These are phyloP conservation scores for Sarcophaga bullata DNA, from an alignment of 1,140 invertebrate genomes.

Conservation along the genomic window DNA sequence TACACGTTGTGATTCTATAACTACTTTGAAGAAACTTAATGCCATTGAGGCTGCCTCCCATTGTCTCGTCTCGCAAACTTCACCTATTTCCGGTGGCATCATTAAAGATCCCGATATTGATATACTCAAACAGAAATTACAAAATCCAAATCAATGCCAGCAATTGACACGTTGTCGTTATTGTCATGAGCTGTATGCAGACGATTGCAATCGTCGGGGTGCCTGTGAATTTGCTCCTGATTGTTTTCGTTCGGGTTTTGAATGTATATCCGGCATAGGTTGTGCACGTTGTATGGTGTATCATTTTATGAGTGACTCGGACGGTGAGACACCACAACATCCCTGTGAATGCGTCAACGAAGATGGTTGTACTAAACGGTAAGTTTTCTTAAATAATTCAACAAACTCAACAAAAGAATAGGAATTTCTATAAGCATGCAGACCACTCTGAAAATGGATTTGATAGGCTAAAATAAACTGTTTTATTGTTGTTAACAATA, in stretches of 20 bases:
- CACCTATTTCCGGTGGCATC: constrained; percentile 58
- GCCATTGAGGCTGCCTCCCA: constrained; percentile 58
- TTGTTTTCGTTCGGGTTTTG: constrained; percentile 81
- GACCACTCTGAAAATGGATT: too few relatives aligned
- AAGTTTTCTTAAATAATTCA: constrained; percentile 34
- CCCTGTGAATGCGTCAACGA: constrained; percentile 79
- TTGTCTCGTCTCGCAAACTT: constrained; percentile 57
- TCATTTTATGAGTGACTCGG: constrained; percentile 89
- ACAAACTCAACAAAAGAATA: not conserved
- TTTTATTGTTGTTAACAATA: too few relatives aligned
- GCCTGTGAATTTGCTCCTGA: constrained; percentile 91
- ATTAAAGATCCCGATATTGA: constrained; percentile 55
- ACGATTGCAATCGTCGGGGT: constrained; percentile 83
- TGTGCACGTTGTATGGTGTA: constrained; percentile 90
- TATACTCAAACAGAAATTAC: constrained; percentile 43
- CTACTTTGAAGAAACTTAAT: constrained; percentile 72
- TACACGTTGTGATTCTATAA: constrained; percentile 69
- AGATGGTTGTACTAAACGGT: constrained; percentile 71
- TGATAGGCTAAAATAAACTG: too few relatives aligned
- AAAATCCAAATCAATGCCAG: not conserved
- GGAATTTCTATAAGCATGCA: too few relatives aligned
- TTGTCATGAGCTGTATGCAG: constrained; percentile 78
- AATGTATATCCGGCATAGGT: constrained; percentile 83
- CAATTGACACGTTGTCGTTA: constrained; percentile 65
- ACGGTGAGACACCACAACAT: constrained; percentile 81